Conservation (phyloP, 2,888 invertebrate genomes). For the Gortyna flavago region DNA sequence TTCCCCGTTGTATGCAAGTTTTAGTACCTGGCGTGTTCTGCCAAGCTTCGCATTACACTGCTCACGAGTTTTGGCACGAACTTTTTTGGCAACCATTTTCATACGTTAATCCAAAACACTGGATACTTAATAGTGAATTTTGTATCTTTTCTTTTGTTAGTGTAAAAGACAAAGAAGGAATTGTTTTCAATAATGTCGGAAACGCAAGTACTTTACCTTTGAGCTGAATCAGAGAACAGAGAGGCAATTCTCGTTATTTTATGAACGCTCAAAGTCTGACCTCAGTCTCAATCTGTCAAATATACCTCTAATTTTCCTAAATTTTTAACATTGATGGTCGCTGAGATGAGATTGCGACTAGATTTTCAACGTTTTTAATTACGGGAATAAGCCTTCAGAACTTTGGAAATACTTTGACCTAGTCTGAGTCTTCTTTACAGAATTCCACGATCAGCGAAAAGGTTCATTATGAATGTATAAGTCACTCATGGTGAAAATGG, state of each 20-base stretch:
- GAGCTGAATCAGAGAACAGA: background rate
- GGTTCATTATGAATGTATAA: background rate
- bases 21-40: conserved; percentile 52
- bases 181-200: conserved; percentile 1
- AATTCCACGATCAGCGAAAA: conserved; percentile 12
- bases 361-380: no score
- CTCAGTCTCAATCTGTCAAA: no score
- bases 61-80: conserved; percentile 57
- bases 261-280: no score
- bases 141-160: conserved; percentile 22
- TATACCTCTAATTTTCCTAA: no score
- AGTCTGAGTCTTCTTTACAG: background rate
- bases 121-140: conserved; percentile 33
- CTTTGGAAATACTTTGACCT: conserved; percentile 5
- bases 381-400: no score
- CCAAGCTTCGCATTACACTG: conserved; percentile 53
- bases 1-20: conserved; percentile 43
- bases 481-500: no score
- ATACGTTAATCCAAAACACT: conserved; percentile 54
- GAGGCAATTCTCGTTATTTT: no score
- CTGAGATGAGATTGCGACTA: no score
- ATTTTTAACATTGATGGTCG: no score
- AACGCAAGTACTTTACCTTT: background rate
- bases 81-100: conserved; percentile 53
- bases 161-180: conserved; percentile 21